Base-by-base conservation (phyloP, 2,797 vertebrate species). In the Parotocinclus haroldoi region DNA sequence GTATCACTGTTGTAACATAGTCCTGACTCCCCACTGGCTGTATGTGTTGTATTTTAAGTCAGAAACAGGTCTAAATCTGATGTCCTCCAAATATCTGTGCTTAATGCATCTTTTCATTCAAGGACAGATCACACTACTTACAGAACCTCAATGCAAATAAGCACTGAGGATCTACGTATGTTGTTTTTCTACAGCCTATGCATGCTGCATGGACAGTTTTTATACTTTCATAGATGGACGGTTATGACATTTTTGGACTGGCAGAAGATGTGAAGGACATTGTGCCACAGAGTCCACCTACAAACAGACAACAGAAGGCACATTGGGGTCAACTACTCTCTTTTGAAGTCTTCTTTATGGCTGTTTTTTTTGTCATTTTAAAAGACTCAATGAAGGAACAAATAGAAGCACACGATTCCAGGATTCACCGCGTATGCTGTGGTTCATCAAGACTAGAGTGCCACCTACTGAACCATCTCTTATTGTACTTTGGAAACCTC, bases 201-300 rank as follows among this genome's bases (percentile, higher is more conserved):
- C 91, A 91, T 91, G 91, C 87, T 87, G 84, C 84, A 86, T 83
- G 82, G 82, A 90, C 79, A 79, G 79, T 75, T 82, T 76, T 68
- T 76, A 71, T 71, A 84, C 83, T 84, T 80, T 86, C 58, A 60
- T 79, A 81, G 76, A 72, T 18, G 80, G 58, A 76, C 39, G 40
- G 76, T 53, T 54, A 37, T 75, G 54, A 67, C 59, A 68, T 51
- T 68, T 71, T 59, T 16, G 66, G 58, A 64, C 63, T 75, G 75
- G 66, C 75, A 71, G 80, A 59, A 74, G 58, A 73, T 58, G 78
- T 75, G 81, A 82, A 58, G 65, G 74, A 79, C 75, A 57, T 57
- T 10, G 69, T 53, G 49, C 58, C 65, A n/a, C 12, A 44, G 27
- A 58, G 72, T 71, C 44, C 54, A 59, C 19, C 62, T 54, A 58